A percentile compares a stretch with the other conserved stretches of the same genome.
Conservation (phyloP, 1,140 invertebrate species). For the Sycophaga agraensis region DNA sequence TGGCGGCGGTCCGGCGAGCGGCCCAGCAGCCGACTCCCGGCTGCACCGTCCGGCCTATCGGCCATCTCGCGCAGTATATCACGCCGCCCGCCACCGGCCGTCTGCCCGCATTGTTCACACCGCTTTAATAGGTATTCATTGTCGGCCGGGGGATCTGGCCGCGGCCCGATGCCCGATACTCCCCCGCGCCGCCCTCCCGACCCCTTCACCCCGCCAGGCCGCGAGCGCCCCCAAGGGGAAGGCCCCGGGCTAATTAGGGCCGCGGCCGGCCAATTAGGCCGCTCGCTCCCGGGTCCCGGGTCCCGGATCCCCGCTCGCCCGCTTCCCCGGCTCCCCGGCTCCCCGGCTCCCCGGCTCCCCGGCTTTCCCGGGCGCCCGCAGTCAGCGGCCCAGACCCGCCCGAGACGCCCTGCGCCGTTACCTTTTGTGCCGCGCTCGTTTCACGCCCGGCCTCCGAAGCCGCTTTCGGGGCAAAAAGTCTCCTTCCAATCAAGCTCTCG, state of each 20-base stretch:
- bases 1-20: not conserved
- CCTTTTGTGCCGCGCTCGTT: no score
- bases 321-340: constrained; percentile 1
- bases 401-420: no score
- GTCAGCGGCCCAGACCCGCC: no score
- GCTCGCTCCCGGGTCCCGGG: not conserved
- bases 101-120: constrained; percentile 49
- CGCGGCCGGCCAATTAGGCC: constrained; percentile 1
- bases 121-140: constrained; percentile 55
- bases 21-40: no score
- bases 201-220: not conserved
- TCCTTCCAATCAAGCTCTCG: no score
- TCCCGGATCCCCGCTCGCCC: constrained; percentile 3
- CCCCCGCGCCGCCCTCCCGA: constrained; percentile 6
- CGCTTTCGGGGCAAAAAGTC: no score
- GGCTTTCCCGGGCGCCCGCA: no score
- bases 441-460: no score
- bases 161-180: constrained; percentile 36
- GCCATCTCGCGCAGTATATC: constrained; percentile 52
- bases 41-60: constrained; percentile 37
- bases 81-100: constrained; percentile 32
- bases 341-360: no score
- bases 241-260: no score
- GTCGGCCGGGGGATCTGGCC: constrained; percentile 39
- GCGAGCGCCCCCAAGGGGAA: not conserved